phyloP scores from a whole-genome alignment of 1,140 invertebrate species.

The Arion vulgaris region DNA sequence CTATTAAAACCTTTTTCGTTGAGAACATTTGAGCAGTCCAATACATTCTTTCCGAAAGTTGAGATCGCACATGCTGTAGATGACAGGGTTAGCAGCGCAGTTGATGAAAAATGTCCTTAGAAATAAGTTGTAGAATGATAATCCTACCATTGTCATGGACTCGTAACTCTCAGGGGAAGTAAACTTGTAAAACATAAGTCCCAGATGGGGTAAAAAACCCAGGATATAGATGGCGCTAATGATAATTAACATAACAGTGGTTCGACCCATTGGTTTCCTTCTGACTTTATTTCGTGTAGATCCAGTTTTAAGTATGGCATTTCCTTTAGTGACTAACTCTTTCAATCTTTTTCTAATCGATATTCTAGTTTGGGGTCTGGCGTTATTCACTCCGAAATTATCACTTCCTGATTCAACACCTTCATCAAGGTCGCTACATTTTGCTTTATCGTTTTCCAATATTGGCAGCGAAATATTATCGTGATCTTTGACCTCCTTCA shows the following conservation, averaged over 20 bases:
- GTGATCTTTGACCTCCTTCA: too few species aligned
- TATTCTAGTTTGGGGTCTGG: too few species aligned
- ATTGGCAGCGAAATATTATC: too few species aligned
- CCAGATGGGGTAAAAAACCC: conserved; percentile 52
- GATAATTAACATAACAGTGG: conserved; percentile 51
- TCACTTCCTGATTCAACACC: too few species aligned
- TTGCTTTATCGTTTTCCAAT: too few species aligned
- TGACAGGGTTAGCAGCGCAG: conserved; percentile 56
- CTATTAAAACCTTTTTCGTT: too few species aligned
- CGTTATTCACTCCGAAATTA: too few species aligned
- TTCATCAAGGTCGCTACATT: too few species aligned
- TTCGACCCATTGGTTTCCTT: background rate
- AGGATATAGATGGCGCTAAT: conserved; percentile 54
- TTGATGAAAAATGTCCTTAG: conserved; percentile 57
- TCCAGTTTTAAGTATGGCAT: too few species aligned
- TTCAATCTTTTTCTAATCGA: too few species aligned
- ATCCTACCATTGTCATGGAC: conserved; percentile 37
- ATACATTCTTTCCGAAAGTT: conserved; percentile 52
- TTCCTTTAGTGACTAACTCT: too few species aligned
- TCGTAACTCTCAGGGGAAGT: conserved; percentile 23
- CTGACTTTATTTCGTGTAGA: too few species aligned
- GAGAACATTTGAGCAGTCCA: conserved; percentile 2
- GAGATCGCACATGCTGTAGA: conserved; percentile 51
- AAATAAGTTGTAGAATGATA: conserved; percentile 38
- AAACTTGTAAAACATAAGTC: conserved; percentile 45